Evolutionary conservation across 1,140 invertebrate genomes (phyloP), one percentile per base, ranked within the genome.

Genomic region (Atta cephalotes): DNA sequence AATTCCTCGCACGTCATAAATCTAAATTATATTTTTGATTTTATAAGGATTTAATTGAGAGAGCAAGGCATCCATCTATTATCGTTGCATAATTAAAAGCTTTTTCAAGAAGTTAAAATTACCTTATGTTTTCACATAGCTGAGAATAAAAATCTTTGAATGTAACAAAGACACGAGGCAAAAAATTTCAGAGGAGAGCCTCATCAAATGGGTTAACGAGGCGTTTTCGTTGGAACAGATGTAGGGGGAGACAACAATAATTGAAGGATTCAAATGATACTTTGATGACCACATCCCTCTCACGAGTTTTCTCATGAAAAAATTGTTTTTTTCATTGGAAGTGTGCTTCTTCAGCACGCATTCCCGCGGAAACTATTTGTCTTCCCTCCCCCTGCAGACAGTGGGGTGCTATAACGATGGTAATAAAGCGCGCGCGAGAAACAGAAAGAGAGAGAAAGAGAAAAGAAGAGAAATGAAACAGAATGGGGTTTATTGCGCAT

Each of bases 261-360:
- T 84, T 76, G 80, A 84, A 62, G 56, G 56, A 63, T 76, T 25
- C 39, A 84, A 74, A 84, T 76, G 80, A 84, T 84, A 84, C 39
- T 84, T 76, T 84, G 70, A 84, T 84, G 70, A 76, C 39, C 18
- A 14, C 21, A 63, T 76, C 7, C 70, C 4, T 35, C 56, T 84
- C 70, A 12, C 14, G 53, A 25, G 25, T 84, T 62, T 74, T 58
- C 65, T 53, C 39, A 18, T 18, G 35, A 4, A 28, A 4, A 28
- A 76, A 10, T 0, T 16, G 28, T 9, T 84, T 84, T 39, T 84
- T 84, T 76, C 18, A 63, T 74, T 45, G 39, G 12, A 49, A 31
- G 2, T 25, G 31, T 25, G 31, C 21, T 71, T 71, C 66, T 58
- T 71, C 66, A 58, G 35, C 21, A 25, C 31, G 21, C 65, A 80